These are phyloP conservation scores for Glaucidium brasilianum DNA, from an alignment of 2,113 vertebrate species.

Conservation along the genomic window DNA sequence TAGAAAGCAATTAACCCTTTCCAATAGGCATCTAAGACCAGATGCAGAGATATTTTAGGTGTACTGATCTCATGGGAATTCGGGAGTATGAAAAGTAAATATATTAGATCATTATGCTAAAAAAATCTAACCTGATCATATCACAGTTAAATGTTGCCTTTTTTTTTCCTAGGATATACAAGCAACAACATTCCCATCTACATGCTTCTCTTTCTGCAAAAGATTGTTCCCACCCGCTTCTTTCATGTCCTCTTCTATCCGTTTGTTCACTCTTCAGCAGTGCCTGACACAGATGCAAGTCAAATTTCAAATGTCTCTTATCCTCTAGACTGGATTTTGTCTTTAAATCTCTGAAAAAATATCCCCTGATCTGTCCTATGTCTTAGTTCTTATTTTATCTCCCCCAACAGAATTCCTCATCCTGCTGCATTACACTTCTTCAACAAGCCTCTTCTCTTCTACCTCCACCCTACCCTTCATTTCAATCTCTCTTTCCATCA, in stretches of 20 bases:
- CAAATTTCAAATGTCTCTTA: not conserved
- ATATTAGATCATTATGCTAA: not conserved
- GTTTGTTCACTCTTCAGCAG: not conserved
- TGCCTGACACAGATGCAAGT: not conserved
- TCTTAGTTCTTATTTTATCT: not conserved
- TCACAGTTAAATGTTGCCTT: not conserved
- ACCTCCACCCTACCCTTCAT: not conserved
- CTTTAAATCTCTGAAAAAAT: not conserved
- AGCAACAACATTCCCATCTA: not conserved
- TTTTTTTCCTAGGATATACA: not conserved
- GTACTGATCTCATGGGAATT: not conserved
- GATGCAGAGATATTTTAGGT: not conserved
- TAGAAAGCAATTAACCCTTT: not conserved
- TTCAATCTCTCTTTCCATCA: not conserved
- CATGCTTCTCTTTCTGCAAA: not conserved
- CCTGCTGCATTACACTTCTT: not conserved
- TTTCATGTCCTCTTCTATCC: not conserved
- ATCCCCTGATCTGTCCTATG: not conserved
- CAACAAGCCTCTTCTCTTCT: not conserved
- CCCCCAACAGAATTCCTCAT: not conserved
- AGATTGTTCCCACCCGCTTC: not conserved
- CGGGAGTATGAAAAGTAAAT: not conserved
- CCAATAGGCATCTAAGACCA: not conserved
- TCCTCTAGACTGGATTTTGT: not conserved
- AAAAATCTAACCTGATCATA: not conserved